These are phyloP conservation scores for Beris morrisii DNA, from an alignment of 2,888 invertebrate species.

Conservation along the genomic window DNA sequence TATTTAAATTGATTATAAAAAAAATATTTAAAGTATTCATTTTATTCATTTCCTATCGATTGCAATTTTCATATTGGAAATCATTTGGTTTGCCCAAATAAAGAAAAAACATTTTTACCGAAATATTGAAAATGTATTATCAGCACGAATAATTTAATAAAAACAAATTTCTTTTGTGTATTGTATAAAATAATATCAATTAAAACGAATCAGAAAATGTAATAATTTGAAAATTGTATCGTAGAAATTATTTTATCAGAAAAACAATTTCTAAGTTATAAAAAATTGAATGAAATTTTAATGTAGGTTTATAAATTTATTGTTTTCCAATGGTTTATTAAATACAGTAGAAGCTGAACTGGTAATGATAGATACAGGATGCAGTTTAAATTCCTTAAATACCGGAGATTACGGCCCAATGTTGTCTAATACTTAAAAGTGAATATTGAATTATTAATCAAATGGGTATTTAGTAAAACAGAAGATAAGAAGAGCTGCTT, in stretches of 20 bases:
- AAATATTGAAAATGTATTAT: neutral
- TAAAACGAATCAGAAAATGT: conserved; percentile 30
- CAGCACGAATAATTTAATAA: conserved; percentile 12
- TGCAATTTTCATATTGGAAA: too few relatives aligned
- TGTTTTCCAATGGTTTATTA: conserved; percentile 4
- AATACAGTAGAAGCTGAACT: too few relatives aligned
- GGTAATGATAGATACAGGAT: too few relatives aligned
- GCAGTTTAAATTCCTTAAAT: too few relatives aligned
- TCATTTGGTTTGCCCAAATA: neutral
- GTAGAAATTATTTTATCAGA: conserved; percentile 6
- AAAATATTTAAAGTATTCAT: too few relatives aligned
- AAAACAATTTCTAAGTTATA: conserved; percentile 2
- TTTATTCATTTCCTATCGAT: too few relatives aligned
- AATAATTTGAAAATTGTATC: neutral
- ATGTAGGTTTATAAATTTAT: neutral
- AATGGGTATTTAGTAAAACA: too few relatives aligned
- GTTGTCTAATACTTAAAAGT: too few relatives aligned
- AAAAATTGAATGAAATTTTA: conserved; percentile 19
- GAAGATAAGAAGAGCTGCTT: too few relatives aligned
- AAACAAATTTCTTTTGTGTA: conserved; percentile 27
- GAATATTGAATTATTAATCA: too few relatives aligned
- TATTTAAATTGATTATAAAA: too few relatives aligned
- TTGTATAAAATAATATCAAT: conserved; percentile 3
- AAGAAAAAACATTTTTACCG: neutral
- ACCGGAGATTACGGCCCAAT: too few relatives aligned